A percentile compares a stretch with the other conserved stretches of the same genome.
These are phyloP conservation scores for Nesogale talazaci DNA, from an alignment of 2,113 vertebrate genomes.

Conservation along the genomic window DNA sequence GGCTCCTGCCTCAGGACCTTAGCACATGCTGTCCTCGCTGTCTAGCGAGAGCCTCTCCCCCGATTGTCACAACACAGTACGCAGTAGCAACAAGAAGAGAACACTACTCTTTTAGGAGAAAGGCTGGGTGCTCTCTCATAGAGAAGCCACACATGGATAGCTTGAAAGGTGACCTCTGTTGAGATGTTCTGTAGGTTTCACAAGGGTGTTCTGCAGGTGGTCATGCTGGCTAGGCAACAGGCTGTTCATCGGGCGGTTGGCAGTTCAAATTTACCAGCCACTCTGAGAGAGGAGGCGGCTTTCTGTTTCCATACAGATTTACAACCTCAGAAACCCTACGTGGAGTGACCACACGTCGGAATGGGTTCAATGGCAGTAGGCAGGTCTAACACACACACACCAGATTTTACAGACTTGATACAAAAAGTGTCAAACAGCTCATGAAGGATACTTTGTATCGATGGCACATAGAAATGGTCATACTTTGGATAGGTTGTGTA, in stretches of 20 bases:
- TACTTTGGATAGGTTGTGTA: not conserved
- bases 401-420: not conserved
- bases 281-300: too few species aligned
- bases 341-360: too few species aligned
- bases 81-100: too few species aligned
- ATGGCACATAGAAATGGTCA: not conserved
- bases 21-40: not conserved
- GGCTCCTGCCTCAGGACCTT: conserved; percentile 44
- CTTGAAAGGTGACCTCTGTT: not conserved
- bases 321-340: too few species aligned
- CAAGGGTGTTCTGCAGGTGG: too few species aligned
- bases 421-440: not conserved
- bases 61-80: not conserved
- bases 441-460: not conserved
- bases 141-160: fast-evolving
- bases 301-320: too few species aligned
- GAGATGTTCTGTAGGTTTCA: too few species aligned
- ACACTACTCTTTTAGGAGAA: too few species aligned
- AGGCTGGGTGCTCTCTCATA: not conserved
- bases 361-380: too few species aligned
- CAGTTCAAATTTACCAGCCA: too few species aligned
- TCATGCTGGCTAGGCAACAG: too few species aligned
- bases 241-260: too few species aligned
- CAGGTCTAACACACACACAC: not conserved
- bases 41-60: not conserved